A percentile compares a stretch with the other conserved stretches of the same genome.
These are phyloP conservation scores for Stigmatopora nigra DNA, from an alignment of 2,113 vertebrate genomes.

Conservation along the genomic window DNA sequence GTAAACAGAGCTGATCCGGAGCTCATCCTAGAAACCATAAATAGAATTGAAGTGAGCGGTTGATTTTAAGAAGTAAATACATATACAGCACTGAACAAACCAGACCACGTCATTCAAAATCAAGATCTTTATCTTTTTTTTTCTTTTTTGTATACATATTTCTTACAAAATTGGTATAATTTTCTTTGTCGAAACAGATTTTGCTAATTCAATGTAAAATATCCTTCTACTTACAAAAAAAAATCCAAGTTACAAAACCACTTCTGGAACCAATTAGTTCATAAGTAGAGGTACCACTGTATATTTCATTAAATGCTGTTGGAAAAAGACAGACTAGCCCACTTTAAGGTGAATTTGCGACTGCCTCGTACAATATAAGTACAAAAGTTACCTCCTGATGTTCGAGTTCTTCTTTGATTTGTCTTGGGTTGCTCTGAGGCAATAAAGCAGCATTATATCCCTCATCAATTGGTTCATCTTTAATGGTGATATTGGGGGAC, in stretches of 20 bases:
- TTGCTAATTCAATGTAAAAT: too few species aligned
- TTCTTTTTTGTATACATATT: too few species aligned
- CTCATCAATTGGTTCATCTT: conserved; percentile 96
- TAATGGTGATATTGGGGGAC: conserved; percentile 81
- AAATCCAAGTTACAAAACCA: too few species aligned
- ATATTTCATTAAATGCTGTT: too few species aligned
- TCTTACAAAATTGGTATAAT: too few species aligned
- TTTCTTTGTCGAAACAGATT: too few species aligned
- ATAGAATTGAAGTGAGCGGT: not conserved
- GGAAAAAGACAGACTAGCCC: too few species aligned
- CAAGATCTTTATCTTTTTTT: not conserved
- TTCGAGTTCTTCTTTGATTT: conserved; percentile 91
- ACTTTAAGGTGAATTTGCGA: too few species aligned
- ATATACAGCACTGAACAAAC: not conserved
- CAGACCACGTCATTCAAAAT: too few species aligned
- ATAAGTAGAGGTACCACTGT: too few species aligned
- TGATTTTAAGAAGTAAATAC: not conserved
- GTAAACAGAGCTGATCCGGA: conserved; percentile 95
- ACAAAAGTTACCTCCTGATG: conserved; percentile 80
- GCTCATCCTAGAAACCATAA: conserved; percentile 75
- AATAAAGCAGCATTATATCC: conserved; percentile 87
- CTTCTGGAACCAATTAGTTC: too few species aligned
- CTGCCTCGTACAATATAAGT: not conserved
- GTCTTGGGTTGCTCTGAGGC: conserved; percentile 71
- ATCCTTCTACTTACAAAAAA: too few species aligned